Base-by-base conservation (phyloP, 2,797 vertebrate genomes). In the Ambastaia sidthimunki region DNA sequence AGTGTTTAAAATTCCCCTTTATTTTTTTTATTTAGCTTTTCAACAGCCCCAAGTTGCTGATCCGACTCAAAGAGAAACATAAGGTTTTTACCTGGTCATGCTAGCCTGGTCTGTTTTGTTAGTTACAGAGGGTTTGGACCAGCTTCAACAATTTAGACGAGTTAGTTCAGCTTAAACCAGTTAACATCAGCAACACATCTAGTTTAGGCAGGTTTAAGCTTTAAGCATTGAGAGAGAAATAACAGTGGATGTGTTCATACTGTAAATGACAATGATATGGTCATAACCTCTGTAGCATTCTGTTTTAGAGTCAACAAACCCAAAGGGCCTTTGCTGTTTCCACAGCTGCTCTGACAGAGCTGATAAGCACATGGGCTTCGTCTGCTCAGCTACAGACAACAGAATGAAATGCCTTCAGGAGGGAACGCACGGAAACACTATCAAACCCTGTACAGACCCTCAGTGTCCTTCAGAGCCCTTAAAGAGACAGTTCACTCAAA, bases 391-490 rank as follows among this genome's bases (percentile, higher is more conserved):
- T 76, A 31, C n/a, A 44, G 60, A 78, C 74, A 70, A 28, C 13
- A 19, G 10, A 34, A 80, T 48, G 67, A 72, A 69, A 57, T 18
- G 2, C 54, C 68, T 48, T 78, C 54, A 50, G 18, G 7, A 76
- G 59, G n/a, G 47, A n/a, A 19, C 70, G 60, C 74, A 57, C 19
- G 55, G 55, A 25, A 50, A 21, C 63, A 74, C 72, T 37, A 69
- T 60, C 63, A 70, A 48, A 71, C 69, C 19, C 21, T 57, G 23
- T 10, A 18, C 52, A 72, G 63, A 23, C n/a, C 37, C 48, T 34
- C 63, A 48, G 62, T 54, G 66, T 78, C 76, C 75, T 28, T 78
- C 78, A 71, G 50, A 41, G 52, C 21, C 12, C 19, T 74, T 66
- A 34, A 54, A 75, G 23, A 3, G 44, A 21, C 48, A 18, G 48